These are phyloP conservation scores for Tetropium fuscum DNA, from an alignment of 2,888 invertebrate genomes.

Conservation along the genomic window DNA sequence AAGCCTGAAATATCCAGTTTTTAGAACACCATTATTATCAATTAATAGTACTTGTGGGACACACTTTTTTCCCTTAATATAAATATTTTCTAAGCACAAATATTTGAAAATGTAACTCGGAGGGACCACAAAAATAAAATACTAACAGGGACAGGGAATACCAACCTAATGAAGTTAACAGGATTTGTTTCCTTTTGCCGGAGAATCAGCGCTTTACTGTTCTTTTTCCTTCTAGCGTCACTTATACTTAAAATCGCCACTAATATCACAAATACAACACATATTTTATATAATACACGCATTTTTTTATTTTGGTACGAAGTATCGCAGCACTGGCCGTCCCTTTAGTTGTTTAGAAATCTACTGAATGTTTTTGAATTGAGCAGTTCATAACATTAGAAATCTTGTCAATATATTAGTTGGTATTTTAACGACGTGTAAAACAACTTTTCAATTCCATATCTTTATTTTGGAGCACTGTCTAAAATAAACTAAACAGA, in stretches of 20 bases:
- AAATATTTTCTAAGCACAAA: no score
- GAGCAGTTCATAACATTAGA: conserved; percentile 5
- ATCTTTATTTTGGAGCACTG: conserved; percentile 14
- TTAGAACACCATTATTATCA: neutral
- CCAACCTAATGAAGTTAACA: conserved; percentile 56
- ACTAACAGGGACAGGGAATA: no score
- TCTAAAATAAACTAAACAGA: neutral
- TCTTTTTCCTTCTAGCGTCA: conserved; percentile 44
- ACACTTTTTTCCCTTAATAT: no score
- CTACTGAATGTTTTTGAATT: neutral
- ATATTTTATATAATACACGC: conserved; percentile 15
- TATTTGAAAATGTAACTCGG: no score
- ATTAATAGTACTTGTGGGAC: no score
- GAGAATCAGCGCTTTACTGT: conserved; percentile 47
- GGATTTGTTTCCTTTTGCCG: conserved; percentile 57
- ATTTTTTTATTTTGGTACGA: conserved; percentile 8
- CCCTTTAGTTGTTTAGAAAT: neutral
- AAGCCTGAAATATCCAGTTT: neutral
- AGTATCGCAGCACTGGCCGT: neutral
- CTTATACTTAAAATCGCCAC: conserved; percentile 28
- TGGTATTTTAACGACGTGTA: conserved; percentile 12
- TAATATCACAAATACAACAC: conserved; percentile 19
- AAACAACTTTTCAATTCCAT: conserved; percentile 18
- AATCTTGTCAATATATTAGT: conserved; percentile 11
- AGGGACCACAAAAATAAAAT: no score